Base-by-base conservation (phyloP, 2,888 invertebrate genomes). In the Palloptera scutellata region DNA sequence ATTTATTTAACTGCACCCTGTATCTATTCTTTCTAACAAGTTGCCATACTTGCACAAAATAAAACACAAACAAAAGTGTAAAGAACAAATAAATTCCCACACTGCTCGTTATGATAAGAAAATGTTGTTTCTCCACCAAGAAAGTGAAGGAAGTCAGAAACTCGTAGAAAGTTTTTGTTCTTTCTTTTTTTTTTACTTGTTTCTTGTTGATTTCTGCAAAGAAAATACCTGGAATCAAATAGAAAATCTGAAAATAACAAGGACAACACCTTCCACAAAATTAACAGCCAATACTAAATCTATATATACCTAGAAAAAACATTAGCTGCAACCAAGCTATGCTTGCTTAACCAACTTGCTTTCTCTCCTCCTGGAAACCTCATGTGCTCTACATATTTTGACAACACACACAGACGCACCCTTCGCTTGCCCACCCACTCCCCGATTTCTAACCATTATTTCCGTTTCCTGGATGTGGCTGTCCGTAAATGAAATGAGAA, bases 261-360 rank as follows among this genome's bases (percentile, higher is more conserved):
- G 30, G 15, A 15, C 52, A 59, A 42, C 59, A 64, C 64, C 64
- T 64, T 64, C 42, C 52, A 58, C 52, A 64, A 64, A 64, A 64
- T 59, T 64, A 53, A 64, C 64, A 64, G 58, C 52, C 64, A 42
- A 52, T 57, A 17, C 30, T 20, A 12, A 20, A 59, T 42, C 15
- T 20, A 59, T 20, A 51, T 9, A 19, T 11, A 61, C 57, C 51
- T 15, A 48, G n/a, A 42, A 43, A 60, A 45, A 20, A 13, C n/a
- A 59, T 9, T 3, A 59, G n/a, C 17, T 17, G 12, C 17, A 60
- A 45, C 43, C 15, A 19, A 67, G 17, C 63, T 64, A 58, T 52
- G 52, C 64, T 64, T 64, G 52, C 64, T 63, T 30, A 10, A 11
- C 48, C 11, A 15, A 5, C 1, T 15, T 12, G 17, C n/a, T 52